A percentile compares a stretch with the other conserved stretches of the same genome.
Evolutionary conservation across 2,888 invertebrate species (phyloP).

Genomic region (Spodoptera littoralis): DNA sequence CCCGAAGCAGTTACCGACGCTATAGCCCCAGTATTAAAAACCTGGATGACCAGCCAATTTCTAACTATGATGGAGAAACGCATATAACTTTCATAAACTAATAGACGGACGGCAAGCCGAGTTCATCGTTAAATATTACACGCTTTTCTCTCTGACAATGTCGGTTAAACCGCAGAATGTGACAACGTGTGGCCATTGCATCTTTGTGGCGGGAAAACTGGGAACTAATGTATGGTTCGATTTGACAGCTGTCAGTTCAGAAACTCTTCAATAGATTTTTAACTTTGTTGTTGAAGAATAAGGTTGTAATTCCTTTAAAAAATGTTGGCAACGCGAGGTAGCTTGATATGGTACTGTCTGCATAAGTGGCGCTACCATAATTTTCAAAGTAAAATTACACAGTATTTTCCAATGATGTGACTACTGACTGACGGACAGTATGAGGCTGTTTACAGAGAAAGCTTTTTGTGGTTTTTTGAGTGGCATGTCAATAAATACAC

Average conservation of each 20-base stretch:
- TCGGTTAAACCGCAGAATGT: constrained; percentile 35
- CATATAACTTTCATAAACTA: constrained; percentile 42
- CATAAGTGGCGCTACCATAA: constrained; percentile 3
- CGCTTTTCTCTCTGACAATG: constrained; percentile 27
- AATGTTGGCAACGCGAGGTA: no score
- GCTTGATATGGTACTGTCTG: no score
- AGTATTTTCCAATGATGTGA: neutral
- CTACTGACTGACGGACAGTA: constrained; percentile 2
- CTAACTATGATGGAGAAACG: constrained; percentile 22
- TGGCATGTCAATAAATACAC: constrained; percentile 3
- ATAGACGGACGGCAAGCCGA: constrained; percentile 6
- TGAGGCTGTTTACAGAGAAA: constrained; percentile 27
- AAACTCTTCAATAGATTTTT: no score
- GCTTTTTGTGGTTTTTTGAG: constrained; percentile 12
- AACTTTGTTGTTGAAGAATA: no score
- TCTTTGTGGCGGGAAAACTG: neutral
- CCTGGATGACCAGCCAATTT: constrained; percentile 29
- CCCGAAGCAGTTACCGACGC: neutral
- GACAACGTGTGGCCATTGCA: constrained; percentile 1
- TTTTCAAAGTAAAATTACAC: neutral
- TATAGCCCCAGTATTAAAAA: neutral
- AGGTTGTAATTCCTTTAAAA: no score
- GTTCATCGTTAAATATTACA: constrained; percentile 28
- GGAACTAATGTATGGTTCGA: constrained; percentile 5
- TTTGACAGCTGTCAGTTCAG: no score